Evolutionary conservation across 2,888 invertebrate genomes (phyloP), one percentile per base, ranked within the genome.

Genomic region (Spialia ferax): DNA sequence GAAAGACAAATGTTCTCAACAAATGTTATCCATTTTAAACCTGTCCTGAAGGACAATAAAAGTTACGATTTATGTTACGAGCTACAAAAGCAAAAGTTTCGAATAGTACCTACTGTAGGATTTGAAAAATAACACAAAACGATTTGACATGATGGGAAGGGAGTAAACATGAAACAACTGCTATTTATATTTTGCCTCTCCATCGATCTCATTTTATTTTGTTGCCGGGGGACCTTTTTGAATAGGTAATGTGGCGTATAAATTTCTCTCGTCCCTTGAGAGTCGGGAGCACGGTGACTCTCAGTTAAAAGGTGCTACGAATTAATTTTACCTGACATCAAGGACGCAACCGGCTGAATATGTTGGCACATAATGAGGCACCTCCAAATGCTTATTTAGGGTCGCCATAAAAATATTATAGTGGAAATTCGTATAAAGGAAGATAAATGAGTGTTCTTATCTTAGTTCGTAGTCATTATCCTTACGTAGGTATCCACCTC

Each of bases 181-280:
- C 62, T 70, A 70, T 74, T 84, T 84, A 79, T 79, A 80, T 79
- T 79, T 71, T 70, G 69, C 70, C 64, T 70, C 71, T 66, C 63
- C 65, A 73, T 75, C 80, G 77, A 81, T 79, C 79, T 82, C 82
- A 84, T 86, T 87, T 86, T 87, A 87, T 88, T 86, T 87, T 81
- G 84, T 84, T 81, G 81, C 80, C 79, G 74, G 76, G 82, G 80
- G 82, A 86, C 89, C 88, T 89, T 90, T 90, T 86, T 88, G 89
- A 90, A 90, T 91, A 89, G 86, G 85, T 85, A 91, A 91, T 89
- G 88, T 85, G 83, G 79, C 85, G 89, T 89, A 91, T 89, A 90
- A 90, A 91, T 89, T 89, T 85, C 79, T 78, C 80, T 79, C 81
- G 78, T 78, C 84, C 83, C 82, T 79, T 72, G 79, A 84, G 82